Base-by-base conservation (phyloP, 1,140 invertebrate genomes). In the Caligus rogercresseyi region DNA sequence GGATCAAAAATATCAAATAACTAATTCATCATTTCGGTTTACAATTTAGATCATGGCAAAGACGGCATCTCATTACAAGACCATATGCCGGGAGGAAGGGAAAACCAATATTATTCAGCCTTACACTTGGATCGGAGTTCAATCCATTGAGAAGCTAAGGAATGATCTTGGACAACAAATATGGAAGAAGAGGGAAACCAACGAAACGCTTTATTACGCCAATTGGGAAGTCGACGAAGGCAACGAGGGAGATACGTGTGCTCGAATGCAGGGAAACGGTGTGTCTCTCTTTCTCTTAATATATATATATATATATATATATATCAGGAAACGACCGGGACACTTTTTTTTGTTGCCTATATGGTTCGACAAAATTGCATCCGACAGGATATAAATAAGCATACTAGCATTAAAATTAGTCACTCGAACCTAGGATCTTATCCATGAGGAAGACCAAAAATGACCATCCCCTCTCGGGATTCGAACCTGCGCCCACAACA, bases 261-360 rank as follows among this genome's bases (percentile, higher is more conserved):
- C 54, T 23, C 20, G 54, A 56, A 56, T 56, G 54, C 54, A 56
- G 24, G 54, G 54, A 20, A 56, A 56, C 14, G 54, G 54, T 56
- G 24, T 21, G 15, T 18, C 7, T 11, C 16, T 13, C 19, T 16
- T 13, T 13, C 43, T n/a, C 43, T 51, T 51, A 14, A 13, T 51
- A 13, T n/a, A n/a, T n/a, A n/a, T n/a, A n/a, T n/a, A n/a, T n/a
- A n/a, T n/a, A n/a, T n/a, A n/a, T n/a, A n/a, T n/a, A n/a, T n/a
- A n/a, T n/a, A n/a, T n/a, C n/a, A n/a, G n/a, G n/a, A n/a, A n/a
- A n/a, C n/a, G n/a, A n/a, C n/a, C n/a, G n/a, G n/a, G n/a, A n/a
- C n/a, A n/a, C n/a, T n/a, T n/a, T n/a, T n/a, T n/a, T n/a, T n/a
- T n/a, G n/a, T n/a, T n/a, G n/a, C n/a, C n/a, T n/a, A n/a, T n/a